Percentiles rank a stretch among this genome's conserved stretches.
These are phyloP conservation scores for Ophioninae sp. DNA, from an alignment of 2,888 invertebrate species.

Conservation along the genomic window DNA sequence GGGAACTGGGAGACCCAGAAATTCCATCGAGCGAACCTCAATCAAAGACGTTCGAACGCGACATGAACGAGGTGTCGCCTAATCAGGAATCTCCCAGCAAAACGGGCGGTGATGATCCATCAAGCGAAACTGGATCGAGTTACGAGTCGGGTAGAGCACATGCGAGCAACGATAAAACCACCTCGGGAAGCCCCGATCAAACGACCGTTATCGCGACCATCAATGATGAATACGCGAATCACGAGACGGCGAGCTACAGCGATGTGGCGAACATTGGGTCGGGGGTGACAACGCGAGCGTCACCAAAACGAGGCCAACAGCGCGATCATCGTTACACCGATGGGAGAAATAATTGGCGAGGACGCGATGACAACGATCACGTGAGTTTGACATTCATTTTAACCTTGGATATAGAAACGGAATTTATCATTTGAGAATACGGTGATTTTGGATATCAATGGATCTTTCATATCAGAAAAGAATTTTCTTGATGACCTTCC, in stretches of 20 bases:
- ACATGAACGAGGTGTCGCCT: conserved; percentile 37
- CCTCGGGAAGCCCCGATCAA: conserved; percentile 54
- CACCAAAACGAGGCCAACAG: conserved; percentile 15
- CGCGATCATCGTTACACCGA: conserved; percentile 54
- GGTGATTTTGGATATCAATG: neutral
- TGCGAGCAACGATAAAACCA: conserved; percentile 38
- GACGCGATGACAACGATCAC: conserved; percentile 52
- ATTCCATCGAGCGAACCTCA: conserved; percentile 16
- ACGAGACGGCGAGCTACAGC: conserved; percentile 22
- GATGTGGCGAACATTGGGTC: conserved; percentile 16
- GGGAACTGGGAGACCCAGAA: conserved; percentile 24
- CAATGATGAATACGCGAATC: conserved; percentile 56
- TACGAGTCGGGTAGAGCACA: conserved; percentile 52
- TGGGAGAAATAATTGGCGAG: conserved; percentile 58
- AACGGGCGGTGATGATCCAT: conserved; percentile 42
- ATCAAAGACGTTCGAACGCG: conserved; percentile 40
- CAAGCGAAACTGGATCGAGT: conserved; percentile 41
- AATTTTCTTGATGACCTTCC: neutral
- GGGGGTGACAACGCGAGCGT: conserved; percentile 18
- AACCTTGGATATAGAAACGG: too few species aligned
- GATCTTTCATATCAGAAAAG: neutral
- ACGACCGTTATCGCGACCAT: conserved; percentile 40
- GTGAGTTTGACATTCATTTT: conserved; percentile 36
- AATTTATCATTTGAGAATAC: neutral
- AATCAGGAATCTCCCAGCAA: conserved; percentile 50